phyloP scores from a whole-genome alignment of 1,140 invertebrate species.

The Drosophila burlai region DNA sequence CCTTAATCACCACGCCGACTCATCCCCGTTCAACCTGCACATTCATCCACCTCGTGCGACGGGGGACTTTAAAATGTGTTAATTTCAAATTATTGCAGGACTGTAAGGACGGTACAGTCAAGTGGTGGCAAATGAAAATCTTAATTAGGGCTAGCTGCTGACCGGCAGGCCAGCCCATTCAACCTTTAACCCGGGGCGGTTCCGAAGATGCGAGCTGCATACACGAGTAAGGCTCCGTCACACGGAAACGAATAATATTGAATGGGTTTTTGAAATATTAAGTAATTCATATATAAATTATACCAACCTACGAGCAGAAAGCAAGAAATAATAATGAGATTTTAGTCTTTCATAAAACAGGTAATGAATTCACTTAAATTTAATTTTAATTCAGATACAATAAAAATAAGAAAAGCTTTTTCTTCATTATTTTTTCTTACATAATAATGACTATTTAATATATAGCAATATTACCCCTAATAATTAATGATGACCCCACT shows the following conservation, averaged over 20 bases:
- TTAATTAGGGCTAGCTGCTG: conserved; percentile 51
- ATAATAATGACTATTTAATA: too few species aligned
- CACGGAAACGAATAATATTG: conserved; percentile 24
- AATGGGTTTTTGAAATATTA: background rate
- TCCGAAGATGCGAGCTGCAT: conserved; percentile 37
- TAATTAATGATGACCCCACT: background rate
- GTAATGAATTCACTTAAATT: background rate
- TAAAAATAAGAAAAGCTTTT: background rate
- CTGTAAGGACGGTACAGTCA: conserved; percentile 30
- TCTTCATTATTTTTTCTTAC: too few species aligned
- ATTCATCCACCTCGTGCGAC: conserved; percentile 39
- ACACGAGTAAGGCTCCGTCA: background rate
- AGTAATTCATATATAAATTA: background rate
- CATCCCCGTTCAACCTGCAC: conserved; percentile 20
- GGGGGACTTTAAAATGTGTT: conserved; percentile 59
- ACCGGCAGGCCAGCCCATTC: conserved; percentile 37
- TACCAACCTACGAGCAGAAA: background rate
- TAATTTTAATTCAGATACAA: background rate
- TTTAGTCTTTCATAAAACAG: background rate
- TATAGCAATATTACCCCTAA: too few species aligned
- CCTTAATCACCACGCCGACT: conserved; percentile 64
- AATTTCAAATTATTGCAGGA: conserved; percentile 53
- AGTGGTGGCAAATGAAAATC: conserved; percentile 52
- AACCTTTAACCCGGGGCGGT: conserved; percentile 37
- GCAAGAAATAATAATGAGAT: background rate